These are phyloP conservation scores for Carassius carassius DNA, from an alignment of 2,113 vertebrate species.

Conservation along the genomic window DNA sequence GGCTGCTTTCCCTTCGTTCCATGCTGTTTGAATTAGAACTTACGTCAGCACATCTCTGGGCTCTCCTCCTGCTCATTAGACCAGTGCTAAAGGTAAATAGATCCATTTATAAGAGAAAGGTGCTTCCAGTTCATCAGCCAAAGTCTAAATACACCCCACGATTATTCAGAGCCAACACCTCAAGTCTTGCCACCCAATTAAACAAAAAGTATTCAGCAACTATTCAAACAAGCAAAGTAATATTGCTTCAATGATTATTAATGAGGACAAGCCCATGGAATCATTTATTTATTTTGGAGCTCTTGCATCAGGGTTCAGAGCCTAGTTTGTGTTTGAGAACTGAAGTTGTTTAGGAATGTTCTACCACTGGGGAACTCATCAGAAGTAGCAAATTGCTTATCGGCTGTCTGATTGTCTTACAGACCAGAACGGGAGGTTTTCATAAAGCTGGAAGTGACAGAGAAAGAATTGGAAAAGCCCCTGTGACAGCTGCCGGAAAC, in stretches of 20 bases:
- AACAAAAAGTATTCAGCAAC: slow-evolving; percentile 31
- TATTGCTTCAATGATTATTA: slow-evolving; percentile 32
- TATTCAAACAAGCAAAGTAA: slow-evolving; percentile 20
- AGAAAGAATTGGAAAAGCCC: slow-evolving; percentile 18
- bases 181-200: slow-evolving; percentile 32
- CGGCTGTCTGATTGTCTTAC: slow-evolving; percentile 48
- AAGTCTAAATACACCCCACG: slow-evolving; percentile 30
- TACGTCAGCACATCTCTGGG: slow-evolving; percentile 54
- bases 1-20: slow-evolving; percentile 42
- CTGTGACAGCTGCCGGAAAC: slow-evolving; percentile 41
- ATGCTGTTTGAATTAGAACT: slow-evolving; percentile 61
- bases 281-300: background rate
- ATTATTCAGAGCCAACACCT: background rate
- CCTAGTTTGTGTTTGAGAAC: slow-evolving; percentile 24
- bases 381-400: slow-evolving; percentile 41
- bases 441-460: slow-evolving; percentile 37
- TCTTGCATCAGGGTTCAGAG: slow-evolving; percentile 1
- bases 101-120: slow-evolving; percentile 49
- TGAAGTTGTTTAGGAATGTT: background rate
- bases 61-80: slow-evolving; percentile 51
- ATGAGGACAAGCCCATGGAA: slow-evolving; percentile 23
- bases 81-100: slow-evolving; percentile 56
- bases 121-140: slow-evolving; percentile 48
- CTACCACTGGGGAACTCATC: slow-evolving; percentile 36
- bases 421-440: slow-evolving; percentile 45